phyloP scores from a whole-genome alignment of 1,140 invertebrate species.

The Tetranychus urticae region DNA sequence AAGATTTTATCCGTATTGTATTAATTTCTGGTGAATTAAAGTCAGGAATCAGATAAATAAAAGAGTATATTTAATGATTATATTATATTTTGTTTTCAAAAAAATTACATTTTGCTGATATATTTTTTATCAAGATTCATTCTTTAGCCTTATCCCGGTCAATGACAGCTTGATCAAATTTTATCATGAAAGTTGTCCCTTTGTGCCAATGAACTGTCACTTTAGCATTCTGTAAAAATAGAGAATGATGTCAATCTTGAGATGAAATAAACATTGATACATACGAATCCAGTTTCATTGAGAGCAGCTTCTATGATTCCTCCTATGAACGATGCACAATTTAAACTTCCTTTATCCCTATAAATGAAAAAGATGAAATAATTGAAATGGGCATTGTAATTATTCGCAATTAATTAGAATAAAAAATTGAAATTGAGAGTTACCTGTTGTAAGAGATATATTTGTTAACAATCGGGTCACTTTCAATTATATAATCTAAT shows the following conservation, averaged over 20 bases:
- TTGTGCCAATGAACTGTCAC: slow-evolving; percentile 97
- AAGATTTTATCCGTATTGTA: too few relatives aligned
- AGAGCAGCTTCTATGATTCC: slow-evolving; percentile 92
- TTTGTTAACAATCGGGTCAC: slow-evolving; percentile 85
- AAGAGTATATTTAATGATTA: too few relatives aligned
- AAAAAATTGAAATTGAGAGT: too few relatives aligned
- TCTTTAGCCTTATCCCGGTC: slow-evolving; percentile 73
- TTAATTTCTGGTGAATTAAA: too few relatives aligned
- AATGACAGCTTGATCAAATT: slow-evolving; percentile 87
- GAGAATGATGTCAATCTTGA: background rate
- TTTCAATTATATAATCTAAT: slow-evolving; percentile 81
- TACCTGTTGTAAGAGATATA: slow-evolving; percentile 48
- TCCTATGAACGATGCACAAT: slow-evolving; percentile 93
- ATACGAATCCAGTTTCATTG: slow-evolving; percentile 83
- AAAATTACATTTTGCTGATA: background rate
- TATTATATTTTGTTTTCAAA: too few relatives aligned
- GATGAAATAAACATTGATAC: slow-evolving; percentile 19
- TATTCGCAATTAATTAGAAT: too few relatives aligned
- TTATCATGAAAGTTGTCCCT: slow-evolving; percentile 95
- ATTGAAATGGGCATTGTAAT: too few relatives aligned
- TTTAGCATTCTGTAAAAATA: slow-evolving; percentile 58
- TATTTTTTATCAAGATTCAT: background rate
- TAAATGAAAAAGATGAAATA: slow-evolving; percentile 32
- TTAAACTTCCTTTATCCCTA: slow-evolving; percentile 77
- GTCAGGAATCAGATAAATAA: too few relatives aligned